phyloP scores from a whole-genome alignment of 2,113 vertebrate genomes.

The Suricata suricatta region DNA sequence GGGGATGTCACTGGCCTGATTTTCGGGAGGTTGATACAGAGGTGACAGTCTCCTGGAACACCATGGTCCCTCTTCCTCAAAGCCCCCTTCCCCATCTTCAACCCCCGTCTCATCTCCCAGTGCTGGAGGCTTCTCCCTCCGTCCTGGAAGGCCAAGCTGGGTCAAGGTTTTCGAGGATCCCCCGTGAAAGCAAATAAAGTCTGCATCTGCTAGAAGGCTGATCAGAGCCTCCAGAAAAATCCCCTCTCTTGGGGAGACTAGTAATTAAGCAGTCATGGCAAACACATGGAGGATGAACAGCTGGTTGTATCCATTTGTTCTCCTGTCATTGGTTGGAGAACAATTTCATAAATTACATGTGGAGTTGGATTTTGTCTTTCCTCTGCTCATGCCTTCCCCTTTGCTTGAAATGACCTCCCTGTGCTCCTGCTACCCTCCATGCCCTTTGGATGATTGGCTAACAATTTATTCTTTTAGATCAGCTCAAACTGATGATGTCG shows the following conservation, averaged over 20 bases:
- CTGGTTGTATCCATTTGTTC: slow-evolving; percentile 65
- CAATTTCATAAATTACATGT: slow-evolving; percentile 56
- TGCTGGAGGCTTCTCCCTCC: not conserved
- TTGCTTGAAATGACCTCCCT: not conserved
- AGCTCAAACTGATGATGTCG: not conserved
- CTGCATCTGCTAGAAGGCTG: slow-evolving; percentile 39
- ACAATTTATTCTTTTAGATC: not conserved
- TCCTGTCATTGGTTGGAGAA: slow-evolving; percentile 52
- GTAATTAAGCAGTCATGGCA: slow-evolving; percentile 72
- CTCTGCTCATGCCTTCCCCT: not conserved
- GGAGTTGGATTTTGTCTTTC: slow-evolving; percentile 14
- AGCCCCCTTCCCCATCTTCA: not conserved
- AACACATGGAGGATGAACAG: slow-evolving; percentile 55
- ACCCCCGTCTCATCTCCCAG: fast-evolving
- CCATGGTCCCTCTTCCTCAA: not conserved
- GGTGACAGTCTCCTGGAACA: not conserved
- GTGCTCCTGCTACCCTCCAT: not conserved
- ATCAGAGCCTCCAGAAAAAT: slow-evolving; percentile 44
- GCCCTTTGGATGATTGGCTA: not conserved
- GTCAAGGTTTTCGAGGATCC: not conserved
- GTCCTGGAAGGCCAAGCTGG: not conserved
- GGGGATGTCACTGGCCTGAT: no score
- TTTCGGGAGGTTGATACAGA: not conserved
- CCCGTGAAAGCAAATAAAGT: not conserved
- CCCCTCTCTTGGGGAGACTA: slow-evolving; percentile 48